Percentiles rank a stretch among this genome's conserved stretches.
phyloP scores from a whole-genome alignment of 2,797 vertebrate genomes.

The Xyrichtys novacula region DNA sequence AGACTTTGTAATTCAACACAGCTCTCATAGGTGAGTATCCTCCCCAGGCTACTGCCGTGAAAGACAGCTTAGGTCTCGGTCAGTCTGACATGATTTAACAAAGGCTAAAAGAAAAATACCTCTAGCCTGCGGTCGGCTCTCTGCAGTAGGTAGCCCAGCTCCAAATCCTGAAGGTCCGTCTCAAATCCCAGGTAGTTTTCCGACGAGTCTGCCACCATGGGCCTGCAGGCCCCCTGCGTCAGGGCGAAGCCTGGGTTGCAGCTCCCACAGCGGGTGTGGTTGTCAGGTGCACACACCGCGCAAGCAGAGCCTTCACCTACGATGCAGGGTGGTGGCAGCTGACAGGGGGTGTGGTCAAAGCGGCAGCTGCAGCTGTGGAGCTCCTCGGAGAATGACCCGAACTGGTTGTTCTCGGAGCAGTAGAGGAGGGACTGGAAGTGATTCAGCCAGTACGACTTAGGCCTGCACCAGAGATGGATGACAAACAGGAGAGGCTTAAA shows the following conservation, averaged over 20 bases:
- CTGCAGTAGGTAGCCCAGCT: conserved; percentile 93
- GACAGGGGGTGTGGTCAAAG: conserved; percentile 91
- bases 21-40: conserved; percentile 31
- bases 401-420: conserved; percentile 95
- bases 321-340: conserved; percentile 87
- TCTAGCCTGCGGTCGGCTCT: conserved; percentile 93
- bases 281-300: conserved; percentile 89
- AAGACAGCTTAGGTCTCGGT: conserved; percentile 39
- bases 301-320: conserved; percentile 90
- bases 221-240: conserved; percentile 91
- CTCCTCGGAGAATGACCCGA: conserved; percentile 94
- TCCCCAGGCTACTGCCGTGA: conserved; percentile 30
- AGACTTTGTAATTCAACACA: conserved; percentile 26
- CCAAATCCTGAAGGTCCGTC: conserved; percentile 95
- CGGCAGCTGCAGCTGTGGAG: conserved; percentile 93
- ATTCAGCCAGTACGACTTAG: conserved; percentile 92
- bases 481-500: conserved; percentile 17
- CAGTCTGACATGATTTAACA: conserved; percentile 47
- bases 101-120: conserved; percentile 61
- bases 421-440: conserved; percentile 96
- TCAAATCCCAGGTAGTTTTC: conserved; percentile 98
- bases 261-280: conserved; percentile 94
- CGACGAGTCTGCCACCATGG: conserved; percentile 94
- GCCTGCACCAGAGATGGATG: conserved; percentile 75
- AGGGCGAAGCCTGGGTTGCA: conserved; percentile 93